These are phyloP conservation scores for Dugesia japonica DNA, from an alignment of 2,888 invertebrate species.

Conservation along the genomic window DNA sequence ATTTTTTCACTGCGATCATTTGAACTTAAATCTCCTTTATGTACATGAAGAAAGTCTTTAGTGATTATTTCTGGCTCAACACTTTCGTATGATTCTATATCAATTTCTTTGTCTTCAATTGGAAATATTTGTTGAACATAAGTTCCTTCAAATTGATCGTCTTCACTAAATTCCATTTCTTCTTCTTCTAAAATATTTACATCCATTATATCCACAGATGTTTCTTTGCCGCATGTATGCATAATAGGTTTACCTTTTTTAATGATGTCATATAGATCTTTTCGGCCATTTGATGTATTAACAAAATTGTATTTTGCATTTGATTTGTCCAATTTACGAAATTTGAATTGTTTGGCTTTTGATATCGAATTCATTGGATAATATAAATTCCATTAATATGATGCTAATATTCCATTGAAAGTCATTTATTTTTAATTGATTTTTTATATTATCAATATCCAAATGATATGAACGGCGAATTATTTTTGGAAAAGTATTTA, in stretches of 20 bases:
- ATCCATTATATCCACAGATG: not conserved
- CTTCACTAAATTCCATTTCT: not conserved
- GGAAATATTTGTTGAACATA: not conserved
- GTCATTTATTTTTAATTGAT: too few relatives aligned
- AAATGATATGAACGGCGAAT: too few relatives aligned
- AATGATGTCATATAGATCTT: not conserved
- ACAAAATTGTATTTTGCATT: not conserved
- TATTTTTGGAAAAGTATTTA: too few relatives aligned
- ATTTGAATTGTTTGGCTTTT: too few relatives aligned
- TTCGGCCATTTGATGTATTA: not conserved
- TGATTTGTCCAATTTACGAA: too few relatives aligned
- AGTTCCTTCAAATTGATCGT: not conserved
- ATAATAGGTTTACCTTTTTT: not conserved
- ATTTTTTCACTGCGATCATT: not conserved
- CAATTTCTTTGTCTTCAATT: not conserved
- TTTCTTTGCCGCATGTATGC: not conserved
- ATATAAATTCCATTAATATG: too few relatives aligned
- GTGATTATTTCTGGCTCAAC: not conserved
- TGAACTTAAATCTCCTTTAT: conserved; percentile 6
- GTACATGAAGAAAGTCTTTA: not conserved
- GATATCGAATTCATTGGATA: too few relatives aligned
- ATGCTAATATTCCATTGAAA: too few relatives aligned
- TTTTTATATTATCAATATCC: too few relatives aligned
- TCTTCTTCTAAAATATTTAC: not conserved
- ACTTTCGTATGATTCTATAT: not conserved